These are phyloP conservation scores for Python bivittatus DNA, from an alignment of 2,113 vertebrate genomes.

Conservation along the genomic window DNA sequence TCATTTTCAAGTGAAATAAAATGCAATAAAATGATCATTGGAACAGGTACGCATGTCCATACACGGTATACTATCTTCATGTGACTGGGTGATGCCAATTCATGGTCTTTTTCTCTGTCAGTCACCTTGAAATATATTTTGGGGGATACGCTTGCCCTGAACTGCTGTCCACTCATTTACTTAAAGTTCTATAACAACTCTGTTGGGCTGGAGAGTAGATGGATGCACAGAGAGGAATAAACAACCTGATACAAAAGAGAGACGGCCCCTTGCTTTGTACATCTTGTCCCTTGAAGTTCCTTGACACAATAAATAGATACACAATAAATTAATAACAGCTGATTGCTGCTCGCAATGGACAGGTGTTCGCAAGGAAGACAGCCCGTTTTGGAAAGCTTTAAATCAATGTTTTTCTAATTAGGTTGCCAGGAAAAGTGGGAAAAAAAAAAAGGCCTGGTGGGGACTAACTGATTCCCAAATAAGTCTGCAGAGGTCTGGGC, in stretches of 20 bases:
- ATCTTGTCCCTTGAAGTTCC: constrained; percentile 52
- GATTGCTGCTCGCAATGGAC: constrained; percentile 51
- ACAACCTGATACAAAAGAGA: not conserved
- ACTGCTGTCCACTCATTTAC: not conserved
- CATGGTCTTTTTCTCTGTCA: not conserved
- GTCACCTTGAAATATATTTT: not conserved
- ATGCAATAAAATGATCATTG: not conserved
- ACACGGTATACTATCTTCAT: not conserved
- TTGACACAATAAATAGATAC: constrained; percentile 44
- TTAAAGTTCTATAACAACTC: not conserved
- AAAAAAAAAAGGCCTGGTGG: not conserved
- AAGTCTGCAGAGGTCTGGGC: not conserved
- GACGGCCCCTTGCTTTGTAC: not conserved
- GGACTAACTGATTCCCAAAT: not conserved
- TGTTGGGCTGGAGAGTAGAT: not conserved
- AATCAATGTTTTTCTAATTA: constrained; percentile 55
- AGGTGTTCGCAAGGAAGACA: constrained; percentile 64
- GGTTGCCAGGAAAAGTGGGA: constrained; percentile 47
- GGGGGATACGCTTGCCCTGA: not conserved
- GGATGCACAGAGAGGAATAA: not conserved
- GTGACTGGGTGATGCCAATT: not conserved
- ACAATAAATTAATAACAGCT: constrained; percentile 71
- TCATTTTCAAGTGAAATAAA: not conserved
- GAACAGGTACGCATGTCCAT: not conserved
- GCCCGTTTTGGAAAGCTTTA: constrained; percentile 52